phyloP scores from a whole-genome alignment of 2,888 invertebrate species.

The Busseola fusca region DNA sequence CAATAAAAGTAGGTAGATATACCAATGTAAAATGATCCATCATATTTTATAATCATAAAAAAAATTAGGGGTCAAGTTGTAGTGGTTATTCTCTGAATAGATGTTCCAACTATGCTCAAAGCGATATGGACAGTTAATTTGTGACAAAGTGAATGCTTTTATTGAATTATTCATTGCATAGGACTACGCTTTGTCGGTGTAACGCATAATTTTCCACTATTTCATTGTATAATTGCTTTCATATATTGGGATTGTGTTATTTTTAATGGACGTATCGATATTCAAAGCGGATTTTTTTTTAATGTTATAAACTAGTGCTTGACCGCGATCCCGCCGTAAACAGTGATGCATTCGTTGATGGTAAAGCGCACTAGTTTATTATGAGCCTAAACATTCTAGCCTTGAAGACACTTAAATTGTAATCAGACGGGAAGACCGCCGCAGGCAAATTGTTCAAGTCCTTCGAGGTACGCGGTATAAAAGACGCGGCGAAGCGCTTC shows the following conservation, averaged over 20 bases:
- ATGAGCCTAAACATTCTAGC: too few relatives aligned
- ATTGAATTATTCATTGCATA: slow-evolving; percentile 51
- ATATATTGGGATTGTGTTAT: background rate
- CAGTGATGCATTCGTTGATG: too few relatives aligned
- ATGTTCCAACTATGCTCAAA: slow-evolving; percentile 9
- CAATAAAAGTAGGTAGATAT: slow-evolving; percentile 29
- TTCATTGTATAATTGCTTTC: background rate
- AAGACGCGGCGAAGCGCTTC: too few relatives aligned
- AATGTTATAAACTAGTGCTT: too few relatives aligned
- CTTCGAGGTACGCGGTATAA: too few relatives aligned
- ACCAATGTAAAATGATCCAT: slow-evolving; percentile 35
- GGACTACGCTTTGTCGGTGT: slow-evolving; percentile 26
- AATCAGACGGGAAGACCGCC: too few relatives aligned
- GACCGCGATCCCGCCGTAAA: too few relatives aligned
- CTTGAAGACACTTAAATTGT: too few relatives aligned
- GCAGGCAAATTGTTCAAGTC: too few relatives aligned
- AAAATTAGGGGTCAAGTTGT: slow-evolving; percentile 31
- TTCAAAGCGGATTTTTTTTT: background rate
- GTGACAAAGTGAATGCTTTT: slow-evolving; percentile 56
- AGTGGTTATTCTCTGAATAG: slow-evolving; percentile 30
- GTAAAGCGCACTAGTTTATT: too few relatives aligned
- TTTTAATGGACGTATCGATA: background rate
- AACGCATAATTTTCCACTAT: slow-evolving; percentile 40
- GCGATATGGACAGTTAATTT: slow-evolving; percentile 62
- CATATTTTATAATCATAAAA: background rate